Conservation (phyloP, 2,797 vertebrate genomes). For the Liparis tanakae region DNA sequence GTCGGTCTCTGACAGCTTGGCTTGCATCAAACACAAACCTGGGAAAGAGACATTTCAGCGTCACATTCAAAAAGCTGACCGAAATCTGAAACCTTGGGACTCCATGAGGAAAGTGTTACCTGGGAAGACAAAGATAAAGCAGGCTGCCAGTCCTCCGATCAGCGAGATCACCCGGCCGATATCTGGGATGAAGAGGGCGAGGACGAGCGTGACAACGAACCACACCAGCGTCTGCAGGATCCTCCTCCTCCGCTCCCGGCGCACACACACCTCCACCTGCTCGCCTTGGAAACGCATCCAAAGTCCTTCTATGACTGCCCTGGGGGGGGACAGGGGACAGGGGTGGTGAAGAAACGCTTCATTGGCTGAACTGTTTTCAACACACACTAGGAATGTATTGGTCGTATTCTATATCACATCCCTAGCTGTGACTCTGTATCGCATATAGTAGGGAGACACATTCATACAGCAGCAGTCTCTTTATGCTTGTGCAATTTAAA, state of each 20-base stretch:
- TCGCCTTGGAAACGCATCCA: slow-evolving; percentile 93
- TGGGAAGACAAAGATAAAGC: slow-evolving; percentile 98
- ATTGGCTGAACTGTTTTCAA: neutral
- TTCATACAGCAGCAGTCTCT: neutral
- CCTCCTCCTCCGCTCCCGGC: slow-evolving; percentile 87
- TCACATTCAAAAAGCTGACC: neutral
- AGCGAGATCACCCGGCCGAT: slow-evolving; percentile 96
- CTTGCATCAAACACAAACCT: slow-evolving; percentile 94
- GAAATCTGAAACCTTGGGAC: neutral
- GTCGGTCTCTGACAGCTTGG: slow-evolving; percentile 92
- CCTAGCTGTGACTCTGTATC: neutral
- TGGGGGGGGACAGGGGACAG: slow-evolving; percentile 53
- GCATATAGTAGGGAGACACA: neutral
- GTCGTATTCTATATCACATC: neutral
- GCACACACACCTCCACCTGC: slow-evolving; percentile 90
- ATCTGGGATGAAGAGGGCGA: slow-evolving; percentile 96
- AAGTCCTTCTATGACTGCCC: slow-evolving; percentile 94
- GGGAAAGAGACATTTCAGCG: slow-evolving; percentile 37
- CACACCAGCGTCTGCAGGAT: slow-evolving; percentile 91
- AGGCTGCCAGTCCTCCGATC: slow-evolving; percentile 94
- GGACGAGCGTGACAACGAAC: slow-evolving; percentile 92
- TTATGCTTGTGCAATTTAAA: neutral
- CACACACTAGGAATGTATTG: neutral
- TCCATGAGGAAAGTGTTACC: slow-evolving; percentile 65
- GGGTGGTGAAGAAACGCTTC: neutral